Conservation (phyloP, 2,888 invertebrate species). For the Lydus trimaculatus region DNA sequence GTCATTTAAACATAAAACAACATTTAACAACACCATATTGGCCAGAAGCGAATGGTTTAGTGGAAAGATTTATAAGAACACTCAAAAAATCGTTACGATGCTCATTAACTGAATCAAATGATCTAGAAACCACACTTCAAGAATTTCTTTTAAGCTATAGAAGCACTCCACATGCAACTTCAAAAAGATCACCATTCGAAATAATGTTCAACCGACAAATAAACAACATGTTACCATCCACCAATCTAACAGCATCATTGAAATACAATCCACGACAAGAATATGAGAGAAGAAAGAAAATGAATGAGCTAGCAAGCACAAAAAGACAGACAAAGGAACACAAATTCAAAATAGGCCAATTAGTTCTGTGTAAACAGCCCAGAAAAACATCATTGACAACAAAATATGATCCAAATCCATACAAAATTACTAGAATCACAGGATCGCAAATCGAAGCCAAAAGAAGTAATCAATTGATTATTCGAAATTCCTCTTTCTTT, state of each 20-base stretch:
- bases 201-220: slow-evolving; percentile 3
- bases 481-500: slow-evolving; percentile 13
- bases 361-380: slow-evolving; percentile 18
- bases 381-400: slow-evolving; percentile 14
- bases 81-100: slow-evolving; percentile 14
- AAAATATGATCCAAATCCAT: slow-evolving; percentile 15
- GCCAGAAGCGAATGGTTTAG: slow-evolving; percentile 15
- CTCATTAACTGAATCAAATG: neutral
- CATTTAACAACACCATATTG: slow-evolving; percentile 20
- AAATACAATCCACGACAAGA: neutral
- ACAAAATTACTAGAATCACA: slow-evolving; percentile 13
- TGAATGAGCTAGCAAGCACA: neutral
- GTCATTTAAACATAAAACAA: neutral
- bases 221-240: neutral
- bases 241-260: neutral
- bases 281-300: neutral
- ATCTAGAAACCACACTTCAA: slow-evolving; percentile 9
- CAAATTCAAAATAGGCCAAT: slow-evolving; percentile 13
- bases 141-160: slow-evolving; percentile 13
- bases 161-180: slow-evolving; percentile 12
- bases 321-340: neutral
- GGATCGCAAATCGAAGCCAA: slow-evolving; percentile 14
- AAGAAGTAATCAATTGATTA: neutral
- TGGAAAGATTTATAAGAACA: slow-evolving; percentile 11
- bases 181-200: neutral